phyloP scores from a whole-genome alignment of 2,113 vertebrate genomes.

The Anser cygnoides region DNA sequence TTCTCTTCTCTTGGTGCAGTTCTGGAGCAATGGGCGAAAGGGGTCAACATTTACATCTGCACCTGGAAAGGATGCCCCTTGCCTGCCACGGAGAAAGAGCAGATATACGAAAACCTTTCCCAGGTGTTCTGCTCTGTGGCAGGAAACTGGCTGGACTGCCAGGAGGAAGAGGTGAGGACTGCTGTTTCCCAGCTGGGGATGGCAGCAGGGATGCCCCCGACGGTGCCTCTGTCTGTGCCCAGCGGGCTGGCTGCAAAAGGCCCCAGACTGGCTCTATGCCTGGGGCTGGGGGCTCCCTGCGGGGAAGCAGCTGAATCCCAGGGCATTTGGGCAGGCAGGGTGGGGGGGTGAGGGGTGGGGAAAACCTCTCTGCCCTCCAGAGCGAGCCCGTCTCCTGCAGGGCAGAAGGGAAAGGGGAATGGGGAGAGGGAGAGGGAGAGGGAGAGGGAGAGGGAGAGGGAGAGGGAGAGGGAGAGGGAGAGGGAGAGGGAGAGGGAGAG shows the following conservation, averaged over 20 bases:
- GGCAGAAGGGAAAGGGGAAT: not conserved
- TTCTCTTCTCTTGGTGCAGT: not conserved
- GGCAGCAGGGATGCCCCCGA: too few species aligned
- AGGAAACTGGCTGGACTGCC: not conserved
- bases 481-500: not conserved
- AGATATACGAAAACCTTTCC: not conserved
- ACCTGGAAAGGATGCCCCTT: not conserved
- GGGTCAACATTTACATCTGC: not conserved
- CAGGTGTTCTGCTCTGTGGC: not conserved
- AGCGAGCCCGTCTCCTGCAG: not conserved
- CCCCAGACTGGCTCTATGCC: not conserved
- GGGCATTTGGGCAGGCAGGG: not conserved
- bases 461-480: not conserved
- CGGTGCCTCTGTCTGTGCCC: not conserved
- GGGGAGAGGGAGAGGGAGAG: not conserved
- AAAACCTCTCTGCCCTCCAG: not conserved
- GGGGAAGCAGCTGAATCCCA: not conserved
- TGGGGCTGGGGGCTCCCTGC: not conserved
- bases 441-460: too few species aligned
- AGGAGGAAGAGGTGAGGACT: not conserved
- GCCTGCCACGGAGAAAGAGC: not conserved
- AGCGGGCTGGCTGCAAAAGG: not conserved
- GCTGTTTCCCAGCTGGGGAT: not conserved
- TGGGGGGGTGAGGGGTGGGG: not conserved
- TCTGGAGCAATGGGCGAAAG: not conserved